Percentiles rank a stretch among this genome's conserved stretches.
phyloP scores from a whole-genome alignment of 2,113 vertebrate species.

The Ictalurus punctatus region DNA sequence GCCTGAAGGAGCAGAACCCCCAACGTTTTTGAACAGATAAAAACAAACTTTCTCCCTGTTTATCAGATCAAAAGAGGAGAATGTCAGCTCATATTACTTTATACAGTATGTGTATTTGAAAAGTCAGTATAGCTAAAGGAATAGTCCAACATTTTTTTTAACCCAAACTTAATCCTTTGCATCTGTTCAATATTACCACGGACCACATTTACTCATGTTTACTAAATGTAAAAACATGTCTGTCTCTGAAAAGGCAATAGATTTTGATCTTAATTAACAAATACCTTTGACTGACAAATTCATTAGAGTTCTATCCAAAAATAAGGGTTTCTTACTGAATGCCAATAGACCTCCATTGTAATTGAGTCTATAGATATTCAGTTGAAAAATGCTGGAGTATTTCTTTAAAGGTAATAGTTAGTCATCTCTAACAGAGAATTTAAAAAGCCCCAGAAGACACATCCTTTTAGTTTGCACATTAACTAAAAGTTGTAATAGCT shows the following conservation, averaged over 20 bases:
- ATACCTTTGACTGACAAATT: neutral
- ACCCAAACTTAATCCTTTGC: neutral
- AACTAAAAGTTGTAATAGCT: neutral
- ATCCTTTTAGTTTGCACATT: neutral
- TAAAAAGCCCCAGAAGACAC: conserved; percentile 4
- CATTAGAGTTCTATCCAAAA: neutral
- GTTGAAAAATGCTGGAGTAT: neutral
- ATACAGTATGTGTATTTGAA: neutral
- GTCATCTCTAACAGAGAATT: neutral
- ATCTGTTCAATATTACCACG: neutral
- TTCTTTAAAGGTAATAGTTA: neutral
- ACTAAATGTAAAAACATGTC: neutral
- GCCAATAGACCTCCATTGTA: neutral
- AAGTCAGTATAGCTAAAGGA: neutral
- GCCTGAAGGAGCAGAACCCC: neutral
- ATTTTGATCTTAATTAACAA: neutral
- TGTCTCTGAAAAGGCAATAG: neutral
- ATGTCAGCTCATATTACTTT: neutral
- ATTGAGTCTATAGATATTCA: neutral
- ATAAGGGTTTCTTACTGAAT: neutral
- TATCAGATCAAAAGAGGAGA: neutral
- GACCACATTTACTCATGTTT: neutral
- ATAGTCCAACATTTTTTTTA: neutral
- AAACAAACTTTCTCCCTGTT: neutral
- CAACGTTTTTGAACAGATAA: neutral